Conservation (phyloP, 2,113 vertebrate genomes). For the Aptenodytes patagonicus region DNA sequence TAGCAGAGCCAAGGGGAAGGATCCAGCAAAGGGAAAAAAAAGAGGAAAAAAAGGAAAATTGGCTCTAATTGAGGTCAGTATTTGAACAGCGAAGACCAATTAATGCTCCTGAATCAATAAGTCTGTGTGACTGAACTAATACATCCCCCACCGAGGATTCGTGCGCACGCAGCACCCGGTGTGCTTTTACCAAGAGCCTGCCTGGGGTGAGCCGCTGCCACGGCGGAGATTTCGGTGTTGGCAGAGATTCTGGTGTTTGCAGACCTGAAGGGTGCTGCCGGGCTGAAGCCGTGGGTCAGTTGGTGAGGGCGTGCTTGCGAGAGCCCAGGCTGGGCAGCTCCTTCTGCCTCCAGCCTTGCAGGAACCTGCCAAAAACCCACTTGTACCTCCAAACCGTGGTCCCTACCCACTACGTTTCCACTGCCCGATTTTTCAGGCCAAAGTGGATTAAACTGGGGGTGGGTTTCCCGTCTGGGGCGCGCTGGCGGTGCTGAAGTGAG, state of each 20-base stretch:
- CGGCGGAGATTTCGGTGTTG: rapidly evolving
- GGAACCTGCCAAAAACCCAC: background rate
- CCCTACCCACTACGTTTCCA: background rate
- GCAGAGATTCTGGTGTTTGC: background rate
- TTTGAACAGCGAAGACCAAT: constrained; percentile 36
- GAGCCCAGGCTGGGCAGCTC: background rate
- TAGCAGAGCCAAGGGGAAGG: background rate
- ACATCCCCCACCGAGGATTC: background rate
- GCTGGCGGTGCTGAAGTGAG: background rate
- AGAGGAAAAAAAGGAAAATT: background rate
- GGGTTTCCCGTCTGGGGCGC: rapidly evolving
- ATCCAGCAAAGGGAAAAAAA: background rate
- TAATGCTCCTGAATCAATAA: constrained; percentile 32
- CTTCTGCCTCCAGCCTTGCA: background rate
- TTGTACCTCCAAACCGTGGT: rapidly evolving
- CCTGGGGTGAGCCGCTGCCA: background rate
- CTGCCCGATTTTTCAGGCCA: background rate
- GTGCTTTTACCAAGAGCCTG: background rate
- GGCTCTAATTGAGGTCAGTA: constrained; percentile 6
- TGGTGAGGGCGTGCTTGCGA: background rate
- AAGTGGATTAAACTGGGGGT: background rate
- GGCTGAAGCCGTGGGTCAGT: background rate
- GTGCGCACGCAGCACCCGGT: rapidly evolving
- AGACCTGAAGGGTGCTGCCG: background rate
- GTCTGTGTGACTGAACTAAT: background rate